These are phyloP conservation scores for Anguilla megastoma DNA, from an alignment of 2,797 vertebrate genomes.

Conservation along the genomic window DNA sequence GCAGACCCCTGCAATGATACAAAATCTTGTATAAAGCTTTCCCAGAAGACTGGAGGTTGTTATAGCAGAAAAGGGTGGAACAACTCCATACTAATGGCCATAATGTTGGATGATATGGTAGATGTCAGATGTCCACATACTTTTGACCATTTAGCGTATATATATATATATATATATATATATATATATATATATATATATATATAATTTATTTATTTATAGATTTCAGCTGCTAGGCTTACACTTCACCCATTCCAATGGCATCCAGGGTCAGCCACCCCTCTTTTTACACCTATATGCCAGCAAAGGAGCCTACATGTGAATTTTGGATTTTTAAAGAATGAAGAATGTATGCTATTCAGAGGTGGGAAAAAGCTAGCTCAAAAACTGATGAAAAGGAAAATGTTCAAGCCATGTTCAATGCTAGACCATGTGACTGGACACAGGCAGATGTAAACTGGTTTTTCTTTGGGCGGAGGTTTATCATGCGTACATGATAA, in stretches of 20 bases:
- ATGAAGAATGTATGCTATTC: not conserved
- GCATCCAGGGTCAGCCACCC: not conserved
- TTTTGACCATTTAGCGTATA: too few species aligned
- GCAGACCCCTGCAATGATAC: too few species aligned
- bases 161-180: too few species aligned
- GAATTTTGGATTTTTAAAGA: not conserved
- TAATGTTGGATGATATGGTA: too few species aligned
- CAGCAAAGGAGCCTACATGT: slow-evolving; percentile 4
- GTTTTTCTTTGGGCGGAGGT: not conserved
- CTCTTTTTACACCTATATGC: not conserved
- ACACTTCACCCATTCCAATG: not conserved
- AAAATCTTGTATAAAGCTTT: too few species aligned
- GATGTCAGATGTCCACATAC: too few species aligned
- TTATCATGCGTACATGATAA: not conserved
- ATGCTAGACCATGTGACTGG: not conserved
- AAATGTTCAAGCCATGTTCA: not conserved
- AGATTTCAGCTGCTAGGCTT: not conserved
- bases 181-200: too few species aligned
- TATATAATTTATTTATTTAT: not conserved
- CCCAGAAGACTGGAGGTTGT: too few species aligned
- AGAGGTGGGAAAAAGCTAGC: not conserved
- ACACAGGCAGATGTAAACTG: not conserved
- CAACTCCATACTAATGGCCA: too few species aligned
- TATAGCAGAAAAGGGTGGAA: too few species aligned
- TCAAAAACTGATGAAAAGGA: not conserved